Base-by-base conservation (phyloP, 2,888 invertebrate species). In the Caenorhabditis macrosperma region DNA sequence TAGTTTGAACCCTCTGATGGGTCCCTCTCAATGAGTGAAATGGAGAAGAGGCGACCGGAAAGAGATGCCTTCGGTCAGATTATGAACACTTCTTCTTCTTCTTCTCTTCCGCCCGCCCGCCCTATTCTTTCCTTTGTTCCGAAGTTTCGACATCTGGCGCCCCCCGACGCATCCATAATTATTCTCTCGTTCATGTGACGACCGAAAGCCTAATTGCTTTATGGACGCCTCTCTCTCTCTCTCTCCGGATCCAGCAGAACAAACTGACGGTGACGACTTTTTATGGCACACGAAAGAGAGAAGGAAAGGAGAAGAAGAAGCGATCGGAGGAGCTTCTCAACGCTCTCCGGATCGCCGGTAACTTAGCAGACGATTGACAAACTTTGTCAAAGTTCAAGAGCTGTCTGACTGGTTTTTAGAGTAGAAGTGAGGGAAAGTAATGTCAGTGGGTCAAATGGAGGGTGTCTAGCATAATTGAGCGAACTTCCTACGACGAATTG, bases 151-250 rank as follows among this genome's bases (percentile, higher is more conserved):
- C 63, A 72, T 63, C 72, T 63, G 63, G 63, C 22, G 30, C 22
- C 67, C 46, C 50, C 24, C 35, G 22, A 24, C 50, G 12, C 38
- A 41, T 57, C 54, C 57, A 64, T 72, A 72, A 72, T 72, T 72
- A 72, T 72, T 60, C 69, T 48, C 33, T 33, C 22, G 41, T 63
- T 61, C 69, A 60, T 69, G 61, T 64, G 61, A 63, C 72, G 63
- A 48, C 67, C 33, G 33, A 28, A 61, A 63, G 57, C 72, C 57
- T 72, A 72, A 72, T 72, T 72, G 72, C 72, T 64, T 68, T 67
- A 44, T 55, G 44, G 59, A 7, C n/a, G 20, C 35, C 28, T 30
- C 26, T 44, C 15, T 3, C 15, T 2, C 15, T 26, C 26, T 9
- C 2, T 2, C 0, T 38, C 20, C 30, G 26, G 26, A 12, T 1